Evolutionary conservation across 2,888 invertebrate species (phyloP).

Genomic region (Cryptocephalus moraei): DNA sequence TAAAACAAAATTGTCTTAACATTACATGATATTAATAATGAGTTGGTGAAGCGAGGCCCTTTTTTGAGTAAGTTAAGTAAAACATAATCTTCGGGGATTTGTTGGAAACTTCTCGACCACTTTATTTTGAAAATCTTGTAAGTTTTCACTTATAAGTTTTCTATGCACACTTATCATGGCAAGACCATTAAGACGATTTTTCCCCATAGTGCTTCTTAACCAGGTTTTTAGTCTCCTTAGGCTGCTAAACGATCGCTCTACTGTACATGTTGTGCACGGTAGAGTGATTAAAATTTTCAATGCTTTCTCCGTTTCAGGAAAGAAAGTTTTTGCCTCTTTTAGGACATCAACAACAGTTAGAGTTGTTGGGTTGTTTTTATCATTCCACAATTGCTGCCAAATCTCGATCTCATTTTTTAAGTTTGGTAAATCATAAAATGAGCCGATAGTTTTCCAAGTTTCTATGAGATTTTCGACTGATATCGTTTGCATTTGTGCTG

Average conservation of each 20-base stretch:
- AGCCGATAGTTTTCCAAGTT: slow-evolving; percentile 4
- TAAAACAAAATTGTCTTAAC: too few species aligned
- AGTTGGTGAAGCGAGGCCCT: too few species aligned
- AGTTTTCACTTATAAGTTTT: background rate
- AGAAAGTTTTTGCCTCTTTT: slow-evolving; percentile 5
- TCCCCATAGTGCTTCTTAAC: slow-evolving; percentile 2
- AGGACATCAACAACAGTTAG: slow-evolving; percentile 7
- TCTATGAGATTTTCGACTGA: slow-evolving; percentile 5
- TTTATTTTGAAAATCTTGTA: slow-evolving; percentile 3
- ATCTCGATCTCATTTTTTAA: slow-evolving; percentile 6
- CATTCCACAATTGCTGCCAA: slow-evolving; percentile 4
- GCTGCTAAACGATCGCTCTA: slow-evolving; percentile 4
- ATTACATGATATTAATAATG: too few species aligned
- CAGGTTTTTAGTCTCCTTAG: slow-evolving; percentile 3
- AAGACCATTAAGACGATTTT: background rate
- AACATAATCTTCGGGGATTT: slow-evolving; percentile 4
- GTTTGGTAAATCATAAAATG: slow-evolving; percentile 5
- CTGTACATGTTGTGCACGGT: slow-evolving; percentile 4
- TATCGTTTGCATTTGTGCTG: slow-evolving; percentile 7
- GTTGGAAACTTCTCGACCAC: slow-evolving; percentile 3
- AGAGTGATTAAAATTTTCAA: slow-evolving; percentile 4
- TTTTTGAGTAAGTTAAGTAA: slow-evolving; percentile 2
- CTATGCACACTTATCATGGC: slow-evolving; percentile 2
- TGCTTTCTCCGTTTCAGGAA: slow-evolving; percentile 1
- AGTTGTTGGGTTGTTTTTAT: slow-evolving; percentile 1